phyloP scores from a whole-genome alignment of 2,888 invertebrate species.

The Halocaridina rubra region DNA sequence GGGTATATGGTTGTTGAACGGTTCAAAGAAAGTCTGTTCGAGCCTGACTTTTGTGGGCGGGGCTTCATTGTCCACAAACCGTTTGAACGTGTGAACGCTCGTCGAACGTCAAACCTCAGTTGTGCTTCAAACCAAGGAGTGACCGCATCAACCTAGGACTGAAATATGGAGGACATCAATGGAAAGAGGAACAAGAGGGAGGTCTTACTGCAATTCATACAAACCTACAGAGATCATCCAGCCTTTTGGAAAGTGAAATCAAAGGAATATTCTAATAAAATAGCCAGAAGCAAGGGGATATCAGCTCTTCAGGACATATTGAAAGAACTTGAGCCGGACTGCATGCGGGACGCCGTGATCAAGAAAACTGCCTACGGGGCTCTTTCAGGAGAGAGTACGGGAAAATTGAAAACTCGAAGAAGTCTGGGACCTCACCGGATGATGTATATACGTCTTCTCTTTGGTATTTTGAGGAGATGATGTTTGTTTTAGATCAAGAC shows the following conservation, averaged over 20 bases:
- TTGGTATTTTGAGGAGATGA: conserved; percentile 2
- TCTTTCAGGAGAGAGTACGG: background rate
- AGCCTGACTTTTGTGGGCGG: no score
- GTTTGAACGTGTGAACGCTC: no score
- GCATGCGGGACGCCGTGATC: conserved; percentile 18
- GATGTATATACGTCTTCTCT: background rate
- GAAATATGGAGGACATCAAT: conserved; percentile 16
- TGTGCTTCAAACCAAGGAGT: no score
- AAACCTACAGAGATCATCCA: conserved; percentile 25
- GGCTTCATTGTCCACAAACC: no score
- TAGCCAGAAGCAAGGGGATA: conserved; percentile 32
- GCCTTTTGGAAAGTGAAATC: conserved; percentile 32
- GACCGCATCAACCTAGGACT: no score
- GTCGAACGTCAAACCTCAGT: no score
- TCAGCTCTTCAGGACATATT: conserved; percentile 18
- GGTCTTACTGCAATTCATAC: conserved; percentile 23
- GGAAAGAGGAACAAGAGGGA: conserved; percentile 10
- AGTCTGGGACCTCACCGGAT: background rate
- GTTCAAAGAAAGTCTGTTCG: no score
- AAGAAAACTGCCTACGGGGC: conserved; percentile 6
- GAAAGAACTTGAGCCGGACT: conserved; percentile 29
- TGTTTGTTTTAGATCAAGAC: conserved; percentile 3
- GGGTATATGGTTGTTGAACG: no score
- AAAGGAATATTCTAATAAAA: conserved; percentile 26
- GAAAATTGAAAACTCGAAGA: conserved; percentile 2